These are phyloP conservation scores for Diachasma alloeum DNA, from an alignment of 1,140 invertebrate species.

Conservation along the genomic window DNA sequence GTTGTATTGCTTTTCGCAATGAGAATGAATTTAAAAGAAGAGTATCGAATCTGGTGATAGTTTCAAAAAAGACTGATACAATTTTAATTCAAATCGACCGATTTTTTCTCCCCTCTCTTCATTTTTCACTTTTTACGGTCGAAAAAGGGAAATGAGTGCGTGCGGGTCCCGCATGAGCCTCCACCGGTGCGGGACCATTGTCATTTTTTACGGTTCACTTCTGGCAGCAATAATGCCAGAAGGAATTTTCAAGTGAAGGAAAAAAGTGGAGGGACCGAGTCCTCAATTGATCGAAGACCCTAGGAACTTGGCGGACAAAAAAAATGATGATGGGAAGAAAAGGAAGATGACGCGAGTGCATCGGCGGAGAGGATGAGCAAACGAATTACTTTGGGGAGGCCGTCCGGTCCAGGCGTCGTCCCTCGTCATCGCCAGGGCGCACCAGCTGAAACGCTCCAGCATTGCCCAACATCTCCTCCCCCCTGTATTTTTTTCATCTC, in stretches of 20 bases:
- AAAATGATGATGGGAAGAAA: not conserved
- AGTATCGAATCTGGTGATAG: too few species aligned
- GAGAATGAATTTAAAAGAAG: too few species aligned
- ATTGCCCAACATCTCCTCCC: too few species aligned
- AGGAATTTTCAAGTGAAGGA: too few species aligned
- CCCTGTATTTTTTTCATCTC: too few species aligned
- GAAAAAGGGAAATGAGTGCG: slow-evolving; percentile 13
- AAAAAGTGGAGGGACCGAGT: too few species aligned
- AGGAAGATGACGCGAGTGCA: not conserved
- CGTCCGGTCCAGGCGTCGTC: not conserved
- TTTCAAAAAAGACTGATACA: too few species aligned
- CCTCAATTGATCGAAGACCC: too few species aligned
- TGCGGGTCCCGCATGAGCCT: slow-evolving; percentile 30
- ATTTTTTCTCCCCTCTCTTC: not conserved
- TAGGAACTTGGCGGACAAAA: too few species aligned
- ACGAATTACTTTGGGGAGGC: slow-evolving; percentile 9
- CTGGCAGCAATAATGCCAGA: not conserved
- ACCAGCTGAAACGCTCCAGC: too few species aligned
- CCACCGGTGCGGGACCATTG: slow-evolving; percentile 38
- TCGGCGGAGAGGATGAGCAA: not conserved
- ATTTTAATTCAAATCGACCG: not conserved
- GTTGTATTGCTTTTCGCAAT: too few species aligned
- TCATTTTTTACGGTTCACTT: slow-evolving; percentile 7
- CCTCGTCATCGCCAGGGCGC: too few species aligned
- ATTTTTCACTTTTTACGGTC: not conserved